A percentile compares a stretch with the other conserved stretches of the same genome.
These are phyloP conservation scores for Lapara coniferarum DNA, from an alignment of 2,888 invertebrate genomes.

Conservation along the genomic window DNA sequence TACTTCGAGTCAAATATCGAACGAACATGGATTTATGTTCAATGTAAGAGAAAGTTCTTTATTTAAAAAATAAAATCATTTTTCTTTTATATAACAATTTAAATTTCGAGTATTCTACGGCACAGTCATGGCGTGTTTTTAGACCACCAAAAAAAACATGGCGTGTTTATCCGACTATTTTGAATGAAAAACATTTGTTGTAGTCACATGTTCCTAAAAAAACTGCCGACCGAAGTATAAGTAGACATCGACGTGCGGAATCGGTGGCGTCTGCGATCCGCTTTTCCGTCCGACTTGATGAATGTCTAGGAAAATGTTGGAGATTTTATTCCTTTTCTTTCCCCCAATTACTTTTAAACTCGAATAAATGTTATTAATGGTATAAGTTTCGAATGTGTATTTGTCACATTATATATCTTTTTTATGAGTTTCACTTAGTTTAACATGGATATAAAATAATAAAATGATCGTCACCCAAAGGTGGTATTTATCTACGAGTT, in stretches of 20 bases:
- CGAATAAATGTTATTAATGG: not conserved
- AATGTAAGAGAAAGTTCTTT: too few relatives aligned
- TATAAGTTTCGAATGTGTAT: not conserved
- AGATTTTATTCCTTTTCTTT: slow-evolving; percentile 8
- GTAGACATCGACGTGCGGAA: slow-evolving; percentile 11
- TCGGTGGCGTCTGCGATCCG: slow-evolving; percentile 24
- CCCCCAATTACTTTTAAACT: slow-evolving; percentile 9
- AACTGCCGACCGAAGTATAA: slow-evolving; percentile 11
- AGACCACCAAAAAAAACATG: too few relatives aligned
- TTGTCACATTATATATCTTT: not conserved
- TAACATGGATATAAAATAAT: not conserved
- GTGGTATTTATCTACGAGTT: too few relatives aligned
- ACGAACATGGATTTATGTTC: too few relatives aligned
- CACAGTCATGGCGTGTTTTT: too few relatives aligned
- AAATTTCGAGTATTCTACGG: too few relatives aligned
- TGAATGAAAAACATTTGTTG: too few relatives aligned
- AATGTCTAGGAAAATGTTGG: slow-evolving; percentile 11
- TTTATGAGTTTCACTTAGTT: not conserved
- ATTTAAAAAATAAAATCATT: too few relatives aligned
- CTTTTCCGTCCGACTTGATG: slow-evolving; percentile 14
- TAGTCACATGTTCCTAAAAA: not conserved
- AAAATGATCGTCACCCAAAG: too few relatives aligned
- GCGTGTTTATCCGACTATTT: too few relatives aligned
- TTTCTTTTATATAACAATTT: too few relatives aligned
- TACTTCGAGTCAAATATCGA: too few relatives aligned